Evolutionary conservation across 2,113 vertebrate species (phyloP).

Genomic region (Cnemophilus loriae): DNA sequence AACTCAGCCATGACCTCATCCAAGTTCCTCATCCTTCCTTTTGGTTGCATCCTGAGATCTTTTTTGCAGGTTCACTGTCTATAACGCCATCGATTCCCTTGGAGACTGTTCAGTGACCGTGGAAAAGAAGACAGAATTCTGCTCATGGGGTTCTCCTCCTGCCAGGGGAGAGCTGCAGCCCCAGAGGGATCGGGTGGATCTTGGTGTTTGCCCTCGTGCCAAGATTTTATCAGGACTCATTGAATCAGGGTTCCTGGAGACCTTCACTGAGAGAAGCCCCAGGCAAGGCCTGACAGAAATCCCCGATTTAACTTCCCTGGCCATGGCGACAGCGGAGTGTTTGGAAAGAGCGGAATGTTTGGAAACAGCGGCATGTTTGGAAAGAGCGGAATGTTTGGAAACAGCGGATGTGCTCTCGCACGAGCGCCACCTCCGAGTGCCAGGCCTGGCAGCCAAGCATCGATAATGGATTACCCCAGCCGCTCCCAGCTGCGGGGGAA

Average conservation of each 20-base stretch:
- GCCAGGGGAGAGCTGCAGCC: background rate
- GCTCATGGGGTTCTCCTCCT: background rate
- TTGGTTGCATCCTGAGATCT: background rate
- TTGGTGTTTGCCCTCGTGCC: background rate
- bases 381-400: background rate
- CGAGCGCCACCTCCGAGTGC: background rate
- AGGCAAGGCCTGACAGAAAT: background rate
- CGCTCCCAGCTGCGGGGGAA: slow-evolving; percentile 49
- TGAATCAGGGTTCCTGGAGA: background rate
- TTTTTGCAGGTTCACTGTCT: background rate
- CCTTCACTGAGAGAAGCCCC: background rate
- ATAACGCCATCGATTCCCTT: accelerated
- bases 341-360: background rate
- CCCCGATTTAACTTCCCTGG: background rate
- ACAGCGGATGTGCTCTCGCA: background rate
- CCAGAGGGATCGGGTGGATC: accelerated
- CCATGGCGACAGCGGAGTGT: accelerated
- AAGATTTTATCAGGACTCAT: background rate
- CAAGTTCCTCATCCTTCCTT: background rate
- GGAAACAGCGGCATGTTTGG: background rate
- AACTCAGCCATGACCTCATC: background rate
- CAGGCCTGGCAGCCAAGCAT: slow-evolving; percentile 15
- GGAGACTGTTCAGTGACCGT: background rate
- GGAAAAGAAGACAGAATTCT: background rate
- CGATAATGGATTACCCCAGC: slow-evolving; percentile 36